A percentile compares a stretch with the other conserved stretches of the same genome.
Conservation (phyloP, 2,113 vertebrate genomes). For the Dasyprocta punctata region DNA sequence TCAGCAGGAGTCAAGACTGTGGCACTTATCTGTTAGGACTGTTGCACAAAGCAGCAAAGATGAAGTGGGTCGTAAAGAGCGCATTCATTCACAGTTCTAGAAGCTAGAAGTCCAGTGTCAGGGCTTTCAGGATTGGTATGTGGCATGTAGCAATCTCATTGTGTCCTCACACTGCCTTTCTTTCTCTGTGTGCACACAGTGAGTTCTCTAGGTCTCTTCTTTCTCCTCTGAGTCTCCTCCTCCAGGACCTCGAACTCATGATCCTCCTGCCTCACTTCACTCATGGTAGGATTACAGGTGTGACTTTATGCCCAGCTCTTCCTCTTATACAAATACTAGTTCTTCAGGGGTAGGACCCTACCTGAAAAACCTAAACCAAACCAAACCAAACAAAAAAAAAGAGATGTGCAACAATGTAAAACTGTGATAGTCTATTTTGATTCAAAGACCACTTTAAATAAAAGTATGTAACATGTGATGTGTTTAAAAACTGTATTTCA, state of each 20-base stretch:
- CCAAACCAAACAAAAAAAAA: not conserved
- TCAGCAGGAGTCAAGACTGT: not conserved
- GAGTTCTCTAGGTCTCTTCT: not conserved
- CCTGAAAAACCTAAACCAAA: not conserved
- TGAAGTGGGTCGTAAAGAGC: not conserved
- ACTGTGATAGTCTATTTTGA: not conserved
- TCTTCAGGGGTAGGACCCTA: not conserved
- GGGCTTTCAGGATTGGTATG: not conserved
- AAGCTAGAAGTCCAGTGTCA: not conserved
- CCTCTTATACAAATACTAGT: not conserved
- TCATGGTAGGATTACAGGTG: not conserved
- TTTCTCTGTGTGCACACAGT: not conserved
- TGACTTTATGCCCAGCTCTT: not conserved
- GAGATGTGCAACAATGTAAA: constrained; percentile 12
- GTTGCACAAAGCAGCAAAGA: not conserved
- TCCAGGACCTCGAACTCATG: not conserved
- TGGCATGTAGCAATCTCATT: not conserved
- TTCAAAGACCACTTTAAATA: not conserved
- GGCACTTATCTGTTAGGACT: not conserved
- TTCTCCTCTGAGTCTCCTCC: not conserved
- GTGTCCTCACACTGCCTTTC: not conserved
- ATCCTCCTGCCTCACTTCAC: not conserved
- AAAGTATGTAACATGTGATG: constrained; percentile 14
- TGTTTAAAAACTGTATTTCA: constrained; percentile 50
- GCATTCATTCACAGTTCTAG: not conserved